phyloP scores from a whole-genome alignment of 2,797 vertebrate species.

The Hephaestus fuliginosus region DNA sequence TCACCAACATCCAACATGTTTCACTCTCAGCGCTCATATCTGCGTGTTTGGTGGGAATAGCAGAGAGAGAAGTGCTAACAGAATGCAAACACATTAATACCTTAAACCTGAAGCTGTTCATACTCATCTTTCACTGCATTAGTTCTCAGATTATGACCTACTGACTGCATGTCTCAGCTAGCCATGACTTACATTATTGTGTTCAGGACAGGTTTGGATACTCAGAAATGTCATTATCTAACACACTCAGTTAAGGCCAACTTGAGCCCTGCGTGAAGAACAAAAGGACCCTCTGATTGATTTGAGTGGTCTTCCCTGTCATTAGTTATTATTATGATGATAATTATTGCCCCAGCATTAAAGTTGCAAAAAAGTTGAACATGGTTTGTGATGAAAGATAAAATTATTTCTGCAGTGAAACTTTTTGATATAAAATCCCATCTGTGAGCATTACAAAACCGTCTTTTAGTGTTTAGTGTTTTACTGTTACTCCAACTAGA shows the following conservation, averaged over 20 bases:
- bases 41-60: background rate
- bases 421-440: background rate
- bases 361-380: too few species aligned
- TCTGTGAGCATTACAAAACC: background rate
- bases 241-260: too few species aligned
- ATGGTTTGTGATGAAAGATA: background rate
- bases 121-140: background rate
- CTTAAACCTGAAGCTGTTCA: background rate
- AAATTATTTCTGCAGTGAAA: background rate
- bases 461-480: too few species aligned
- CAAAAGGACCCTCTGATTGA: too few species aligned
- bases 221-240: background rate
- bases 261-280: too few species aligned
- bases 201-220: background rate
- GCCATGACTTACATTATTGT: conserved; percentile 4
- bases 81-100: background rate
- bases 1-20: background rate
- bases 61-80: too few species aligned
- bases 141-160: background rate
- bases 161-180: background rate
- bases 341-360: too few species aligned
- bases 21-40: background rate
- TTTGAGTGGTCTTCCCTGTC: too few species aligned
- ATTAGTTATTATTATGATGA: too few species aligned
- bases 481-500: too few species aligned